These are phyloP conservation scores for Oncorhynchus gorbuscha DNA, from an alignment of 2,113 vertebrate genomes.

Conservation along the genomic window DNA sequence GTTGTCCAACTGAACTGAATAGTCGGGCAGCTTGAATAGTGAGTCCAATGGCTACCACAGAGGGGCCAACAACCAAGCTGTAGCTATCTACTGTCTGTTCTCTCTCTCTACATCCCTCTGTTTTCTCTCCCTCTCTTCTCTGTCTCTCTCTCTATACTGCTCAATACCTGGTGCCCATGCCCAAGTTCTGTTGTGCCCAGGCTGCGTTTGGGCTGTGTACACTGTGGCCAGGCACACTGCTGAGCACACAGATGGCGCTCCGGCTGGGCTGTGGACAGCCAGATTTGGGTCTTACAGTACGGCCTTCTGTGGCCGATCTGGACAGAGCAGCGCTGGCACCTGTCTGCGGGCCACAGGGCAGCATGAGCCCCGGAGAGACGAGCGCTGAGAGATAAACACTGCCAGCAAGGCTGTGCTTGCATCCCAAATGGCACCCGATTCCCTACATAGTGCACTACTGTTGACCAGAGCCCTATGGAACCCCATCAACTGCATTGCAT, in stretches of 20 bases:
- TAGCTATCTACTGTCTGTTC: conserved; percentile 65
- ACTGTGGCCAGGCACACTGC: conserved; percentile 35
- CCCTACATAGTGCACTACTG: too few relatives aligned
- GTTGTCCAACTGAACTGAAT: conserved; percentile 53
- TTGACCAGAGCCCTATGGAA: too few relatives aligned
- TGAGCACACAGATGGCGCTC: conserved; percentile 69
- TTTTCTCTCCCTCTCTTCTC: conserved; percentile 35
- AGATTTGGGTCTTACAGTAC: conserved; percentile 65
- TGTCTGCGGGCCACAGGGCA: conserved; percentile 62
- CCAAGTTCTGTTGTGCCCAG: not conserved
- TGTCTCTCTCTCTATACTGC: conserved; percentile 15
- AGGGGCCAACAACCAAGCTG: conserved; percentile 59
- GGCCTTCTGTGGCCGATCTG: conserved; percentile 76
- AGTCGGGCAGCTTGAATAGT: conserved; percentile 57
- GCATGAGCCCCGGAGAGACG: conserved; percentile 47
- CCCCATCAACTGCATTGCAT: too few relatives aligned
- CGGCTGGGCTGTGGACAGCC: conserved; percentile 48
- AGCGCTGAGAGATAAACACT: conserved; percentile 51
- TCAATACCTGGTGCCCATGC: conserved; percentile 17
- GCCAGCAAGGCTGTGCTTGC: conserved; percentile 32
- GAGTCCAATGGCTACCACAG: conserved; percentile 61
- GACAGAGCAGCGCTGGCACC: conserved; percentile 67
- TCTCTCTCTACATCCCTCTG: conserved; percentile 38
- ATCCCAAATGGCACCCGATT: too few relatives aligned
- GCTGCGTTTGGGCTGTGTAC: not conserved